phyloP scores from a whole-genome alignment of 2,888 invertebrate genomes.

The Hedychridium roseum region DNA sequence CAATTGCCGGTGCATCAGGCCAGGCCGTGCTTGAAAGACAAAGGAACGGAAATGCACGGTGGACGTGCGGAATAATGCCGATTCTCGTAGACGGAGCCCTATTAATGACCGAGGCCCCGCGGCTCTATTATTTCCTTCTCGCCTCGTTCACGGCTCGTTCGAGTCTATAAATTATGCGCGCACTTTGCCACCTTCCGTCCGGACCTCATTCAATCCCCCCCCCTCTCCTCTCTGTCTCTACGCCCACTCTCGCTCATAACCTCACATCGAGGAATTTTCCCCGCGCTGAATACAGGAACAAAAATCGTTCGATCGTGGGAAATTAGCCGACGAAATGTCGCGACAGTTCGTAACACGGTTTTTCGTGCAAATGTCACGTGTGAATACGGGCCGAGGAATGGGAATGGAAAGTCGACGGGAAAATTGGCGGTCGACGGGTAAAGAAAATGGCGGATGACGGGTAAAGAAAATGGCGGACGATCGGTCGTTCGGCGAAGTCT shows the following conservation, averaged over 20 bases:
- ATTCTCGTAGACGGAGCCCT: slow-evolving; percentile 20
- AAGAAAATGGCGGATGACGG: not conserved
- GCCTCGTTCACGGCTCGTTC: slow-evolving; percentile 4
- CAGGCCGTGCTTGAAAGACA: slow-evolving; percentile 8
- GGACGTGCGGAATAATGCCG: slow-evolving; percentile 16
- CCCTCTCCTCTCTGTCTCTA: not conserved
- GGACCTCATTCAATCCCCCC: slow-evolving; percentile 3
- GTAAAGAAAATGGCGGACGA: not conserved
- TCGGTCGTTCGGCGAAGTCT: too few species aligned
- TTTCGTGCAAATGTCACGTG: too few species aligned
- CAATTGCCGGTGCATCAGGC: slow-evolving; percentile 13
- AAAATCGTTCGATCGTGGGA: too few species aligned
- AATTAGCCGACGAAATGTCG: too few species aligned
- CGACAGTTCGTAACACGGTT: too few species aligned
- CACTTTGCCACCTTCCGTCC: slow-evolving; percentile 20
- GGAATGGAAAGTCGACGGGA: not conserved
- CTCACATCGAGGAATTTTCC: too few species aligned
- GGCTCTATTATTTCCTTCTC: slow-evolving; percentile 17
- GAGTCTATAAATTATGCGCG: slow-evolving; percentile 27
- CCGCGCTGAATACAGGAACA: too few species aligned
- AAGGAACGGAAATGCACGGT: slow-evolving; percentile 2
- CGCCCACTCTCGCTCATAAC: not conserved
- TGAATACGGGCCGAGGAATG: too few species aligned
- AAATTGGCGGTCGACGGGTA: not conserved
- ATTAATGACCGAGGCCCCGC: slow-evolving; percentile 18